phyloP scores from a whole-genome alignment of 2,888 invertebrate species.

The Odiellus spinosus region DNA sequence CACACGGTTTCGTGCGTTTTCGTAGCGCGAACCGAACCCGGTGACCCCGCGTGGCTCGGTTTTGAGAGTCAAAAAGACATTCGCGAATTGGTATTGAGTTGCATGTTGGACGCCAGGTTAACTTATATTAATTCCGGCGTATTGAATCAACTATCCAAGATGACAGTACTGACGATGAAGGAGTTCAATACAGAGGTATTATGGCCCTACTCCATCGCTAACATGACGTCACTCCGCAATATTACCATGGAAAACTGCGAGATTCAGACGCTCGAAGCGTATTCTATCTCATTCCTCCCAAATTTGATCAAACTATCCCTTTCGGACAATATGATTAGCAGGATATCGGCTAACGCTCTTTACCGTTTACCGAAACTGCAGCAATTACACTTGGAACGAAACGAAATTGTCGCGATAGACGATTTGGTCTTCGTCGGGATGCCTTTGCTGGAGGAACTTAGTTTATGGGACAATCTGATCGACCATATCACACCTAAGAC shows the following conservation, averaged over 20 bases:
- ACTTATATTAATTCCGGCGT: slow-evolving; percentile 5
- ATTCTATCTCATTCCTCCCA: slow-evolving; percentile 8
- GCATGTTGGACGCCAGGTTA: background rate
- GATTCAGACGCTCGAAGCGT: slow-evolving; percentile 3
- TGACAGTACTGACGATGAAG: slow-evolving; percentile 4
- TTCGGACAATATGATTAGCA: slow-evolving; percentile 6
- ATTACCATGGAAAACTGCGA: slow-evolving; percentile 8
- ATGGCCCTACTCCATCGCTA: slow-evolving; percentile 2
- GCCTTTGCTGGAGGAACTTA: slow-evolving; percentile 10
- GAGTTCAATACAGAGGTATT: slow-evolving; percentile 6
- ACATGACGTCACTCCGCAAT: slow-evolving; percentile 4
- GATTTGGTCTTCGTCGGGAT: slow-evolving; percentile 10
- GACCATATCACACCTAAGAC: slow-evolving; percentile 12
- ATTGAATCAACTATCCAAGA: slow-evolving; percentile 1
- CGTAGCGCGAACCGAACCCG: no score
- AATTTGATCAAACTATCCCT: slow-evolving; percentile 9
- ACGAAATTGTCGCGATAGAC: slow-evolving; percentile 11
- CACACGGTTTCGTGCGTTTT: no score
- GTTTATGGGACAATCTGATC: slow-evolving; percentile 8
- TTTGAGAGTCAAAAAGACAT: no score
- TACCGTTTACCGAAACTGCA: slow-evolving; percentile 4
- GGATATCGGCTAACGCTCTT: slow-evolving; percentile 5
- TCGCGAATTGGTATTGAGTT: no score
- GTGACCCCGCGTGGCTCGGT: no score
- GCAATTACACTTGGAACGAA: slow-evolving; percentile 8